Base-by-base conservation (phyloP, 1,140 invertebrate species). In the Drosophila azteca region DNA sequence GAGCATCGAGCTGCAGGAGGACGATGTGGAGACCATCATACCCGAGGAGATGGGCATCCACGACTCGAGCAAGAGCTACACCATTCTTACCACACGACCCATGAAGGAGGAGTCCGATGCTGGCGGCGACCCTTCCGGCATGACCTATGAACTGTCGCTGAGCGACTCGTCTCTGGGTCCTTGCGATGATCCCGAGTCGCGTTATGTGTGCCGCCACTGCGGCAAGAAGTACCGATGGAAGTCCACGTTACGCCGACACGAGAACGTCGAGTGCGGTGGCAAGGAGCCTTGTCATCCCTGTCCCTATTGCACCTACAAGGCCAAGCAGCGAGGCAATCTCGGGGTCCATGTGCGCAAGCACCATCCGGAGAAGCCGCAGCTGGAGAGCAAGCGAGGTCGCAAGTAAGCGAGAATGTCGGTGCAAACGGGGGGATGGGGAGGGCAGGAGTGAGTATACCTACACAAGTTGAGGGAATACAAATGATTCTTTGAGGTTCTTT, bases 241-340 rank as follows among this genome's bases (percentile, higher is more conserved):
- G 90, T 96, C 95, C 13, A 96, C 95, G 57, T 93, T 96, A 93
- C 93, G 95, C 0, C 93, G 96, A 6, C 96, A 97, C 92, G 95
- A 96, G 90, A 95, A 95, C 91, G 96, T 97, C 66, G 96, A 97
- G 91, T 97, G 96, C 91, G 96, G 96, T n/a, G 96, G 96, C 57
- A 96, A 97, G 89, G 95, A 96, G 65, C 95, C 95, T 1, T 94
- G 95, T 48, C 96, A 96, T 91, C 95, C 96, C 26, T 97, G 96
- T 74, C 96, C 96, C 1, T 94, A 96, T 79, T 97, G 96, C 91
- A 94, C 94, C 2, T 96, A 96, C 92, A 94, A 94, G 70, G 95
- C 95, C 26, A 95, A 96, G 79, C 96, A 96, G 82, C 93, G 95
- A 3, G 95, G 95, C 67, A 96, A 96, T 91, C 93, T 96, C 1